These are phyloP conservation scores for Gallinago nigripennis DNA, from an alignment of 2,797 vertebrate species.

Conservation along the genomic window DNA sequence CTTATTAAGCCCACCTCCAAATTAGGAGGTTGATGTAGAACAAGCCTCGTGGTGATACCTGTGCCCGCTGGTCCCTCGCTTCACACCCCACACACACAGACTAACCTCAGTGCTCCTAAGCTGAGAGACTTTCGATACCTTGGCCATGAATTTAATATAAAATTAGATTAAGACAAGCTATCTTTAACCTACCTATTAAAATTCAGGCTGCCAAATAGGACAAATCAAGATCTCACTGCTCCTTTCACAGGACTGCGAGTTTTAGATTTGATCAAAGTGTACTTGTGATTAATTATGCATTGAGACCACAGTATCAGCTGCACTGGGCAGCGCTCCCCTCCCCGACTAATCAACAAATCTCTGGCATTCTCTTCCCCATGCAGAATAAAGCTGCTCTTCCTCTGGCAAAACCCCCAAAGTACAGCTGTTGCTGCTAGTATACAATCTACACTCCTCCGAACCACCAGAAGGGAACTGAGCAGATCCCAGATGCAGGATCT, in stretches of 20 bases:
- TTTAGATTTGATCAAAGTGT: not conserved
- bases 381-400: conserved; percentile 36
- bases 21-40: not conserved
- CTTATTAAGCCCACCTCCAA: conserved; percentile 22
- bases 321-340: not conserved
- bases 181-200: not conserved
- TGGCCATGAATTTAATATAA: not conserved
- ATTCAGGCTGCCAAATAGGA: not conserved
- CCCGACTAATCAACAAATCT: not conserved
- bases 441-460: not conserved
- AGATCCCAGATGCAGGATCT: not conserved
- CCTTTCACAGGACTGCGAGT: not conserved
- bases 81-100: not conserved
- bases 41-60: not conserved
- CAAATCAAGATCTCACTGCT: not conserved
- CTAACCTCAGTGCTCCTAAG: not conserved
- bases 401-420: conserved; percentile 11
- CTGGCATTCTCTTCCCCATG: not conserved
- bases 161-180: not conserved
- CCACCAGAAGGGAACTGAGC: not conserved
- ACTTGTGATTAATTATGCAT: not conserved
- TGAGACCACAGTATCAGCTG: not conserved
- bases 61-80: rapidly evolving
- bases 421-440: conserved; percentile 5
- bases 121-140: rapidly evolving